These are phyloP conservation scores for Syrmaticus mikado DNA, from an alignment of 2,113 vertebrate species.

Conservation along the genomic window DNA sequence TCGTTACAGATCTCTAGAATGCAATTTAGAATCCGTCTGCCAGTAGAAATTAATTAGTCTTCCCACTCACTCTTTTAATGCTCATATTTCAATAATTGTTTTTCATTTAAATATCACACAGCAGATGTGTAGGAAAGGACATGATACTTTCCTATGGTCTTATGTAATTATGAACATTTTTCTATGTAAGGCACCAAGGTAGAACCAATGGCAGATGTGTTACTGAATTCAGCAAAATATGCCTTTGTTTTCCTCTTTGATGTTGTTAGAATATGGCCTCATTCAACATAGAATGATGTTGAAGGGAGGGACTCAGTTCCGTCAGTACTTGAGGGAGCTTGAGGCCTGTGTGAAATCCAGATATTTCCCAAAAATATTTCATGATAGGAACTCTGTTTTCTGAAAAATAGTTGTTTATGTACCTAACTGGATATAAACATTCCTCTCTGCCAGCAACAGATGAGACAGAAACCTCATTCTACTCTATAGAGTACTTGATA, in stretches of 20 bases:
- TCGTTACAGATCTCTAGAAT: not conserved
- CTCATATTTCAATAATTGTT: not conserved
- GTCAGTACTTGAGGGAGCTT: not conserved
- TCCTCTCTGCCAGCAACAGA: not conserved
- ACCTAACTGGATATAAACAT: not conserved
- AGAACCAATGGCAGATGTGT: not conserved
- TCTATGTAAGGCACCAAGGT: not conserved
- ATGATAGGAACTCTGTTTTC: not conserved
- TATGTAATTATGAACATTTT: not conserved
- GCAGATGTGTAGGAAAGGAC: not conserved
- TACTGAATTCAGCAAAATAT: not conserved
- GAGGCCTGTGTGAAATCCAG: not conserved
- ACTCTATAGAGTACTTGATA: not conserved
- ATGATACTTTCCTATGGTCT: not conserved
- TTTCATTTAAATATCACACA: constrained; percentile 5
- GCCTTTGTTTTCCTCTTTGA: not conserved
- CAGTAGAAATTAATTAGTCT: constrained; percentile 1
- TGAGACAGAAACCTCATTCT: not conserved
- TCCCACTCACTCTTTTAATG: not conserved
- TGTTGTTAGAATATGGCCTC: not conserved
- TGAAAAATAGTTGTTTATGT: not conserved
- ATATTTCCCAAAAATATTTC: not conserved
- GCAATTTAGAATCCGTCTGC: not conserved
- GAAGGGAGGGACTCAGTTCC: not conserved
- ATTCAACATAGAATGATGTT: not conserved